These are phyloP conservation scores for Seira sanloemensis DNA, from an alignment of 2,888 invertebrate species.

Conservation along the genomic window DNA sequence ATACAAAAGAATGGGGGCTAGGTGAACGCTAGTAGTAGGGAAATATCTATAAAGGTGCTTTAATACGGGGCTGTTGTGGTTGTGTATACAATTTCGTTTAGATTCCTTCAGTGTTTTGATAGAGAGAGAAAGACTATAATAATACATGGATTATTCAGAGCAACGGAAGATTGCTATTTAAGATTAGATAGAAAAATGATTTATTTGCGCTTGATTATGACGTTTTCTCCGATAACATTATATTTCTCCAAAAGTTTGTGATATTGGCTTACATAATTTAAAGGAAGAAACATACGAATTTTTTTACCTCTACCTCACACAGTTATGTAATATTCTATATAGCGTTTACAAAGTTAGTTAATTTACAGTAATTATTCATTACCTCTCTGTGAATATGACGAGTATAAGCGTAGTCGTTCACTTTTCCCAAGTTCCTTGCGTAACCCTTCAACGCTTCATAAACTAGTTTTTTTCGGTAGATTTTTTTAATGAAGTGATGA, in stretches of 20 bases:
- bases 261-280: not conserved
- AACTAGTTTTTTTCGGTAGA: not conserved
- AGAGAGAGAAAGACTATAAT: not conserved
- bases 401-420: constrained; percentile 53
- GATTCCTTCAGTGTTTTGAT: not conserved
- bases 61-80: no score
- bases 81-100: not conserved
- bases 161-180: constrained; percentile 27
- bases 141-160: not conserved
- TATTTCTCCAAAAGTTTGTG: not conserved
- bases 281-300: not conserved
- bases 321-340: not conserved
- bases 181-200: constrained; percentile 16
- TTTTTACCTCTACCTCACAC: not conserved
- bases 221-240: not conserved
- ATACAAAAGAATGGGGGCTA: no score
- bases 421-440: constrained; percentile 7
- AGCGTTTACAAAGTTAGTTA: no score
- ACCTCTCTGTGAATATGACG: constrained; percentile 1
- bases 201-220: constrained; percentile 25
- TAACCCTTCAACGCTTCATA: not conserved
- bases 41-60: no score
- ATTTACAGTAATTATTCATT: no score
- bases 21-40: no score
- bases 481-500: no score